These are phyloP conservation scores for Nysson spinosus DNA, from an alignment of 2,888 invertebrate species.

Conservation along the genomic window DNA sequence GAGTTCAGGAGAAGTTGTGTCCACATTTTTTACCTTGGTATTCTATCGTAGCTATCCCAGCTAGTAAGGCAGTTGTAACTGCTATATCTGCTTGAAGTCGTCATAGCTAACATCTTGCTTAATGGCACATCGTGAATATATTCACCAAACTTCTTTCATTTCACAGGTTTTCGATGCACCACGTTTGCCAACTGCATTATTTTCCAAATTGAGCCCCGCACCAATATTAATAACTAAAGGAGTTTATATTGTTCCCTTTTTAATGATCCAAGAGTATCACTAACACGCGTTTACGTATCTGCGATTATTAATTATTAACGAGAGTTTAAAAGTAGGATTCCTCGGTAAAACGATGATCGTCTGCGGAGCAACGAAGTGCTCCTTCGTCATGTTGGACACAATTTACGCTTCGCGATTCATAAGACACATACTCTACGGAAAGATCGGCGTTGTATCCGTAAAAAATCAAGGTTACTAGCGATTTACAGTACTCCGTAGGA, in stretches of 20 bases:
- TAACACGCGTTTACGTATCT: no score
- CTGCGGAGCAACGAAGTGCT: no score
- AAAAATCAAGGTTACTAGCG: conserved; percentile 19
- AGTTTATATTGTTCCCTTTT: no score
- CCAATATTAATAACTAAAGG: neutral
- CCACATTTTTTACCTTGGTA: conserved; percentile 86
- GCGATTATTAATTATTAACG: no score
- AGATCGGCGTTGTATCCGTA: conserved; percentile 13
- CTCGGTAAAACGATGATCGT: no score
- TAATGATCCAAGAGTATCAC: no score
- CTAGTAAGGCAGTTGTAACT: conserved; percentile 93
- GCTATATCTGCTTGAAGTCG: conserved; percentile 88
- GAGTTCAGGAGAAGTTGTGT: neutral
- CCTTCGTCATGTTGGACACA: no score
- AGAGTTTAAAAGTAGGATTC: no score
- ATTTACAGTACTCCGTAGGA: no score
- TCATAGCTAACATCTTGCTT: conserved; percentile 78
- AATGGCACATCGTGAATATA: conserved; percentile 42
- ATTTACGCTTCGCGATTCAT: no score
- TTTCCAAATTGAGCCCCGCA: neutral
- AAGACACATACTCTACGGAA: no score
- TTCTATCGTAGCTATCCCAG: conserved; percentile 94
- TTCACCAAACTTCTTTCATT: conserved; percentile 4
- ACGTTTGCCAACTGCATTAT: neutral
- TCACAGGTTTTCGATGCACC: neutral